These are phyloP conservation scores for Stramonita haemastoma DNA, from an alignment of 2,888 invertebrate genomes.

Conservation along the genomic window DNA sequence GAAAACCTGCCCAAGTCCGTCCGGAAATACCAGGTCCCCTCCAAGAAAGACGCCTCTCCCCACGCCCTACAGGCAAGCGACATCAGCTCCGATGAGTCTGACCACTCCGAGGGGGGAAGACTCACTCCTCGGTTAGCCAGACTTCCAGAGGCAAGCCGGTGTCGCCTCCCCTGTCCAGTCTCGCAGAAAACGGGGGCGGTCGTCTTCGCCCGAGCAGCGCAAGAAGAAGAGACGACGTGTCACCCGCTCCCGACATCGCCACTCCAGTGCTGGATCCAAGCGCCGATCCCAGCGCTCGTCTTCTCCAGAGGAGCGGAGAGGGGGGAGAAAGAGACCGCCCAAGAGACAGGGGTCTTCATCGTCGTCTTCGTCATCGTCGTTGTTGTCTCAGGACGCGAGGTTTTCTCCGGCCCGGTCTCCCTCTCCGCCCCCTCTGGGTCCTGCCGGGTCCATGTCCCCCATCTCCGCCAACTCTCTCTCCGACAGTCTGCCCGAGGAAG, in stretches of 20 bases:
- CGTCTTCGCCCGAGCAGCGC: constrained; percentile 9
- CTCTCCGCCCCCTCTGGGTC: constrained; percentile 41
- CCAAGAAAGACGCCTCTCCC: neutral
- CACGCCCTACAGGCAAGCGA: constrained; percentile 19
- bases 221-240: constrained; percentile 19
- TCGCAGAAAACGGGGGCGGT: neutral
- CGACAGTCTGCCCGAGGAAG: constrained; percentile 24
- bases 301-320: constrained; percentile 2
- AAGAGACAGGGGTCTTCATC: neutral
- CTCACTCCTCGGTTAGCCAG: neutral
- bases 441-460: constrained; percentile 19
- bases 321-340: neutral
- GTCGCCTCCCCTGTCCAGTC: neutral
- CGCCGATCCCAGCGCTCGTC: constrained; percentile 1
- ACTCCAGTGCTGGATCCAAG: neutral
- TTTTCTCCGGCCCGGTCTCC: constrained; percentile 44
- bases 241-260: neutral
- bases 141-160: neutral
- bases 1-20: constrained; percentile 39
- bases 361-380: neutral
- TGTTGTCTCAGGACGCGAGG: neutral
- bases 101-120: neutral
- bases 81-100: constrained; percentile 25
- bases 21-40: constrained; percentile 19
- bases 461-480: constrained; percentile 31